Evolutionary conservation across 1,140 invertebrate species (phyloP), one percentile per base, ranked within the genome.

Genomic region (Hesperophylax magnus): DNA sequence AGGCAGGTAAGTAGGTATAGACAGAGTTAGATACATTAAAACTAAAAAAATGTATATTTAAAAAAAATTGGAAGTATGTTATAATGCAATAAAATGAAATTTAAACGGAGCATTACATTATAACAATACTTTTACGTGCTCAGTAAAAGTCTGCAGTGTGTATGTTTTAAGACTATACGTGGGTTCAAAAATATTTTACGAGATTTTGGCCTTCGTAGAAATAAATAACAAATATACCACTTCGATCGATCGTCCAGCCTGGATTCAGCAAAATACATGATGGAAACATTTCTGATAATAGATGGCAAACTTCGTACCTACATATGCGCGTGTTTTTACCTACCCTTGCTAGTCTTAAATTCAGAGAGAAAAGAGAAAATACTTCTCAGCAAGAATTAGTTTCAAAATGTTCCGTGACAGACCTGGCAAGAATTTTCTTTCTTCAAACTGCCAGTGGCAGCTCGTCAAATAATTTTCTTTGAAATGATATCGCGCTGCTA

Each of bases 361-460:
- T 61, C 31, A 5, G 17, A 52, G 11, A n/a, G 52, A 69, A 61
- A 77, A 76, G 60, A 65, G 79, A 77, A 65, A 80, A 63, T 80
- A 20, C 81, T 77, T 67, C 63, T 61, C 27, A 69, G 65, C 31
- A 65, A 47, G 58, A 82, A 82, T 79, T 76, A 75, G 63, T 53
- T 79, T 79, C 54, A 78, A 77, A 80, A 78, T 67, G 76, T 81
- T 83, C 61, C 79, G 82, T 82, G 81, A 80, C 75, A 82, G 39
- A 80, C 74, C 72, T 67, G 63, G 56, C 20, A 75, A 82, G 78
- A 24, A 31, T 47, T 71, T 71, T 71, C n/a, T 47, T 18, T 71
- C 53, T 71, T 71, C 11, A 14, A 52, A 47, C 31, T 67, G 7
- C 5, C 67, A 71, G 14, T 52, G n/a, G 34, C 34, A 7, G 67